These are phyloP conservation scores for Tipula vernalis DNA, from an alignment of 2,888 invertebrate genomes.

Conservation along the genomic window DNA sequence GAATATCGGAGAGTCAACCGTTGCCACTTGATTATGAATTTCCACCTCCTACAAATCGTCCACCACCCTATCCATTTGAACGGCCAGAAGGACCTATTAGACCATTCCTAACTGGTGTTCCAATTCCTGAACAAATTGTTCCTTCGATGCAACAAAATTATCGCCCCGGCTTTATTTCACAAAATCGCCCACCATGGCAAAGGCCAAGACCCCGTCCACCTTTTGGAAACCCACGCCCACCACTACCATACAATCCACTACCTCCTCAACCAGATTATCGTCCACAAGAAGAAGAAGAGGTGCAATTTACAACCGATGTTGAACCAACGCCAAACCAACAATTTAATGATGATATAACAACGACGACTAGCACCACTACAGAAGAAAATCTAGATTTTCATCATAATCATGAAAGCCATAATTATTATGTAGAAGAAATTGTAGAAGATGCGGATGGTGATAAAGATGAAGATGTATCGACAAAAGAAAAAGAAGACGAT, in stretches of 20 bases:
- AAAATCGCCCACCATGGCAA: constrained; percentile 53
- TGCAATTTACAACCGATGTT: constrained; percentile 32
- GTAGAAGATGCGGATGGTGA: constrained; percentile 21
- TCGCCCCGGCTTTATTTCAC: constrained; percentile 44
- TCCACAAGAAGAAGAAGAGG: constrained; percentile 28
- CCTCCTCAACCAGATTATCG: constrained; percentile 36
- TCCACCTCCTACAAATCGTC: constrained; percentile 28
- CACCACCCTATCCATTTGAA: constrained; percentile 66
- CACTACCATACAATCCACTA: constrained; percentile 50
- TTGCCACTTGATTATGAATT: constrained; percentile 42
- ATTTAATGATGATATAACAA: constrained; percentile 20
- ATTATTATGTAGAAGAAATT: neutral
- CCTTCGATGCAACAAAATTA: constrained; percentile 41
- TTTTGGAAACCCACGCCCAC: constrained; percentile 39
- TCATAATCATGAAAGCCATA: constrained; percentile 12
- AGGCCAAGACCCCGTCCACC: constrained; percentile 45
- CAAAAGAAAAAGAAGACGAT: neutral
- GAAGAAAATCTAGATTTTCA: constrained; percentile 27
- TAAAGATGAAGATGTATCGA: neutral
- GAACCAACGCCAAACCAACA: neutral
- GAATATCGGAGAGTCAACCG: constrained; percentile 64
- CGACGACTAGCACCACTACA: constrained; percentile 31
- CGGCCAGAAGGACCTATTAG: constrained; percentile 45
- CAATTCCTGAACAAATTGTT: constrained; percentile 61
- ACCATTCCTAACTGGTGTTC: constrained; percentile 54